Evolutionary conservation across 2,113 vertebrate species (phyloP).

Genomic region (Syngnathus scovelli): DNA sequence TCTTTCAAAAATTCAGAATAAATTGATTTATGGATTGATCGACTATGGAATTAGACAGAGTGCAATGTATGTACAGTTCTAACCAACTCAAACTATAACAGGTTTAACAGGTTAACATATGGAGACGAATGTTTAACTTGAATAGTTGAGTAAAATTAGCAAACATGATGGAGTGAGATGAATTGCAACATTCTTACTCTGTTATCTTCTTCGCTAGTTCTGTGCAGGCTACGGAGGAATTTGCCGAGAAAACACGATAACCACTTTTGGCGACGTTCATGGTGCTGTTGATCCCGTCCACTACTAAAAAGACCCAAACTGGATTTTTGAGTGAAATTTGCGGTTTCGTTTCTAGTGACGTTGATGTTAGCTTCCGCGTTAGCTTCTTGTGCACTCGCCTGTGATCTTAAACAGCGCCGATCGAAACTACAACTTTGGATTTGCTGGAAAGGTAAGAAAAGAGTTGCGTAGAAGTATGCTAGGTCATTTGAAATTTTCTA

Average conservation of each 20-base stretch:
- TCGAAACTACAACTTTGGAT: background rate
- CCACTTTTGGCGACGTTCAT: slow-evolving; percentile 93
- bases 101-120: background rate
- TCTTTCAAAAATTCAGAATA: background rate
- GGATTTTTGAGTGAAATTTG: background rate
- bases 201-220: slow-evolving; percentile 93
- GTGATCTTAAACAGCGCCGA: background rate
- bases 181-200: slow-evolving; percentile 70
- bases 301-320: too few species aligned
- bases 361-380: slow-evolving; percentile 18
- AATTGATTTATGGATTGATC: background rate
- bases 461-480: background rate
- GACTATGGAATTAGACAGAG: background rate
- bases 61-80: background rate
- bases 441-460: background rate
- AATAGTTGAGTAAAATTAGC: background rate
- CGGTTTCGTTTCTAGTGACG: slow-evolving; percentile 7
- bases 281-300: slow-evolving; percentile 19
- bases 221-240: slow-evolving; percentile 89
- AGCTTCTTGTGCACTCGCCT: slow-evolving; percentile 6
- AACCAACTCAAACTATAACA: background rate
- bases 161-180: background rate
- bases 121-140: background rate
- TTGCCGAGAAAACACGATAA: slow-evolving; percentile 91
- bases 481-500: background rate